These are phyloP conservation scores for Electrophaes corylata DNA, from an alignment of 2,888 invertebrate species.

Conservation along the genomic window DNA sequence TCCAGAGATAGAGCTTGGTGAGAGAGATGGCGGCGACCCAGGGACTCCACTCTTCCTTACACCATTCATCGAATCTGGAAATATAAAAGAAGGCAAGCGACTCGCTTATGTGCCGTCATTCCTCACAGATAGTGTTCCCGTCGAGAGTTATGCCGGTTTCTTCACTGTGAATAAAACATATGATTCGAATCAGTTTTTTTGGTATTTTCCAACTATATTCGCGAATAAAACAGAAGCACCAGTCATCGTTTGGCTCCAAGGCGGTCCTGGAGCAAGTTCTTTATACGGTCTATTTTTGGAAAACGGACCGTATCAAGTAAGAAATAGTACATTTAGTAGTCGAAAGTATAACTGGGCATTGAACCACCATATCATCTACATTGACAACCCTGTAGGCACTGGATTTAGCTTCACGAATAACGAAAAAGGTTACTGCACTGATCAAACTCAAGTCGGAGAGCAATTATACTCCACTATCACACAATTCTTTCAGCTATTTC, in stretches of 20 bases:
- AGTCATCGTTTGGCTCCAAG: constrained; percentile 92
- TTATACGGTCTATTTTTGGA: constrained; percentile 92
- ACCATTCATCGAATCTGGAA: constrained; percentile 88
- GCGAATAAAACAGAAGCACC: constrained; percentile 81
- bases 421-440: constrained; percentile 89
- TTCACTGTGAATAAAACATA: constrained; percentile 91
- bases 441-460: constrained; percentile 91
- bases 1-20: neutral
- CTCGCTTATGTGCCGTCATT: constrained; percentile 77
- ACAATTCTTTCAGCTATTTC: constrained; percentile 94
- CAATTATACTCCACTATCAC: constrained; percentile 89
- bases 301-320: constrained; percentile 87
- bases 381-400: constrained; percentile 96
- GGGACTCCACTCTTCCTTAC: constrained; percentile 87
- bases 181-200: constrained; percentile 94
- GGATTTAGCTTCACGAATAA: constrained; percentile 95
- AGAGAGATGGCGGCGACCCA: neutral
- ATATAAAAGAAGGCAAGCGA: constrained; percentile 86
- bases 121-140: constrained; percentile 82
- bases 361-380: constrained; percentile 91
- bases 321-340: constrained; percentile 67
- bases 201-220: constrained; percentile 90
- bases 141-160: constrained; percentile 90
- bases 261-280: constrained; percentile 92
- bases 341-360: constrained; percentile 91